These are phyloP conservation scores for Crossaster papposus DNA, from an alignment of 53 echinoderm and acorn worm genomes.

Conservation along the genomic window DNA sequence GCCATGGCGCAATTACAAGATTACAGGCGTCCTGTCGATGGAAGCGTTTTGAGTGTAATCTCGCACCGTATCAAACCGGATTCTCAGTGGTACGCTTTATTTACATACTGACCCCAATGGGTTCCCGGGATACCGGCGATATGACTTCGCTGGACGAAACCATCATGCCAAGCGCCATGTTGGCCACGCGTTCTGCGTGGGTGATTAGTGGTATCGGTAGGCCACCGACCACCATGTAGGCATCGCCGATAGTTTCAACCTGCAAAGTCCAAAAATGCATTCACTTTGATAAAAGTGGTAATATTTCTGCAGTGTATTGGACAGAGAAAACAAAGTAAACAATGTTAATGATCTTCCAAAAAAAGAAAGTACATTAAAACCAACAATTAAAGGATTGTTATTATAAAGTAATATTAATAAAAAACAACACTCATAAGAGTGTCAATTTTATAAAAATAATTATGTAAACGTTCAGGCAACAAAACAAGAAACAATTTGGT, in stretches of 20 bases:
- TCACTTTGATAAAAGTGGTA: not conserved
- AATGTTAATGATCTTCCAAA: no score
- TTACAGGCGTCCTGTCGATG: not conserved
- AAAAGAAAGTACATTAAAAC: no score
- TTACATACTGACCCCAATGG: constrained; percentile 79
- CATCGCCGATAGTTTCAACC: constrained; percentile 98
- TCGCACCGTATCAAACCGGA: no score
- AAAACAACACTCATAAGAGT: no score
- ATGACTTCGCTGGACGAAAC: constrained; percentile 86
- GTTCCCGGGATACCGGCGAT: constrained; percentile 92
- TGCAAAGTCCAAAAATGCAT: constrained; percentile 14
- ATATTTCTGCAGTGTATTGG: not conserved
- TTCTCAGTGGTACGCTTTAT: not conserved
- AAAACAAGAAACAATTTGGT: no score
- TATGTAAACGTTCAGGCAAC: no score
- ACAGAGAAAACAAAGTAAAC: no score
- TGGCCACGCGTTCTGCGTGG: constrained; percentile 87
- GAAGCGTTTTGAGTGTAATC: not conserved
- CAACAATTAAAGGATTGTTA: no score
- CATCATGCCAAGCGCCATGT: constrained; percentile 98
- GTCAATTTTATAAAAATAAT: no score
- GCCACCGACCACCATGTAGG: constrained; percentile 97
- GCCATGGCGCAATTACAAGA: no score
- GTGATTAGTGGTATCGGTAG: constrained; percentile 80
- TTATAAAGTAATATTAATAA: no score